Evolutionary conservation across 2,797 vertebrate species (phyloP).

Genomic region (Echiichthys vipera): DNA sequence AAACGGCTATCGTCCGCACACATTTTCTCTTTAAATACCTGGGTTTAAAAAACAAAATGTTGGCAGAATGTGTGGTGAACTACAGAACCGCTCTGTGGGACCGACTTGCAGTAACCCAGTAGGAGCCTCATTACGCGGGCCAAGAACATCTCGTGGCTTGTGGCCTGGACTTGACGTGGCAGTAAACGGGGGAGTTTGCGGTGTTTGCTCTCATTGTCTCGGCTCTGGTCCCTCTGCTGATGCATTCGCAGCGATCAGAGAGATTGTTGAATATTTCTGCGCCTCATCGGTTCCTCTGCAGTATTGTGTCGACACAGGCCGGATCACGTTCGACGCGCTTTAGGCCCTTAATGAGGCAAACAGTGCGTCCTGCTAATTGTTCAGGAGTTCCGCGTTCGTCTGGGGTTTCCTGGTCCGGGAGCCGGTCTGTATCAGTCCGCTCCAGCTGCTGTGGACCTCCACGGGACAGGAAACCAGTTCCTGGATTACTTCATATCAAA

Average conservation of each 20-base stretch:
- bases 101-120: conserved; percentile 59
- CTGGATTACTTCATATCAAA: conserved; percentile 75
- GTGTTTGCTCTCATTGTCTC: conserved; percentile 51
- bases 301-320: conserved; percentile 51
- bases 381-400: conserved; percentile 70
- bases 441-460: conserved; percentile 70
- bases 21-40: conserved; percentile 43
- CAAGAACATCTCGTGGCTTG: conserved; percentile 76
- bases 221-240: conserved; percentile 9
- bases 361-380: conserved; percentile 73
- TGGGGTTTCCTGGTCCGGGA: conserved; percentile 67
- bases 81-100: conserved; percentile 50
- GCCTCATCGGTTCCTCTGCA: conserved; percentile 39
- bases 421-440: conserved; percentile 69
- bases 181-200: conserved; percentile 39
- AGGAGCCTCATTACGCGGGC: conserved; percentile 52
- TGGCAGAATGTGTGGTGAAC: conserved; percentile 40
- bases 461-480: conserved; percentile 71
- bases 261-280: not conserved
- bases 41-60: not conserved
- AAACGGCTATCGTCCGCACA: conserved; percentile 9
- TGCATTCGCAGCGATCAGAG: conserved; percentile 21
- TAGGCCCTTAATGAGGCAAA: conserved; percentile 68
- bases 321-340: conserved; percentile 37
- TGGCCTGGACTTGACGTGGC: conserved; percentile 67